Percentiles rank a stretch among this genome's conserved stretches.
Evolutionary conservation across 2,113 vertebrate genomes (phyloP).

Genomic region (Chlamydotis undulata): DNA sequence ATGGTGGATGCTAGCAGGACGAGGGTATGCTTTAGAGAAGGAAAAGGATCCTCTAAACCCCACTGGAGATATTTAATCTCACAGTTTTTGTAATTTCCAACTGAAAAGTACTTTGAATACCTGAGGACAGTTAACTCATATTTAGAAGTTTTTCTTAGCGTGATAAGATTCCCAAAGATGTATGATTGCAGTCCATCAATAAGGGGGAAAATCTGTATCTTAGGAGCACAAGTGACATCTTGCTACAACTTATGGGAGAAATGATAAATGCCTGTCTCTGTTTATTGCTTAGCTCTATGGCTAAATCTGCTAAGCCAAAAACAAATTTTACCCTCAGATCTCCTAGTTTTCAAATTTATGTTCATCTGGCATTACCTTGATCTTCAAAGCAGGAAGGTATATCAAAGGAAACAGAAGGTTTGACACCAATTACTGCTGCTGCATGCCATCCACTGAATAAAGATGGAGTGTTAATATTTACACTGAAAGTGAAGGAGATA

Average conservation of each 20-base stretch:
- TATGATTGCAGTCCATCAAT: neutral
- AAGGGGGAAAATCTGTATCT: neutral
- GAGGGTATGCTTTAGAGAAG: neutral
- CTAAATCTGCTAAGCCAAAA: constrained; percentile 32
- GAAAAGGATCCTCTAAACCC: neutral
- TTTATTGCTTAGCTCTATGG: neutral
- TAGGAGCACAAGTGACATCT: constrained; percentile 12
- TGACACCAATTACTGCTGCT: constrained; percentile 62
- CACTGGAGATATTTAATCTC: neutral
- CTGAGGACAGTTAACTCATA: neutral
- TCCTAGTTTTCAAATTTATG: constrained; percentile 39
- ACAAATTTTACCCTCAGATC: neutral
- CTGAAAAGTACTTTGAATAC: neutral
- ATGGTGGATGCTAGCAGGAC: neutral
- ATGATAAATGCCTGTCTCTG: constrained; percentile 3
- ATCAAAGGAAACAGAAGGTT: constrained; percentile 56
- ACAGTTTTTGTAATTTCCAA: neutral
- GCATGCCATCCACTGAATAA: constrained; percentile 27
- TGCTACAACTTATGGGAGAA: neutral
- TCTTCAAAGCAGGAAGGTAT: constrained; percentile 59
- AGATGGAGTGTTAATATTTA: constrained; percentile 50
- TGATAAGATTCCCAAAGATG: neutral
- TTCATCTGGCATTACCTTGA: constrained; percentile 45
- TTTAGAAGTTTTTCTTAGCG: neutral
- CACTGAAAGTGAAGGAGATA: constrained; percentile 25